A percentile compares a stretch with the other conserved stretches of the same genome.
Conservation (phyloP, 2,113 vertebrate genomes). For the Lycaon pictus region DNA sequence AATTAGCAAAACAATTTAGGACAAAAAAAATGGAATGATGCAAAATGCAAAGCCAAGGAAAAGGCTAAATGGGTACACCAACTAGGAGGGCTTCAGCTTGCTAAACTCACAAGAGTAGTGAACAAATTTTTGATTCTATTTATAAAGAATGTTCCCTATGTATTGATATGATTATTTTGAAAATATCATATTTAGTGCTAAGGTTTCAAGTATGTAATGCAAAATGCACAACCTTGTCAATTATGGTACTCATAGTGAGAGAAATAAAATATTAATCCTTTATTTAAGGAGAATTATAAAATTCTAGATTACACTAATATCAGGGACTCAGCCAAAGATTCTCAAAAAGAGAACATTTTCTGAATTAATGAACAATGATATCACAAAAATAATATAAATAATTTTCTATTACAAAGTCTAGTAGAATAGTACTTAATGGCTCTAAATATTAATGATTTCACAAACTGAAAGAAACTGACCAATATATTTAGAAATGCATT, state of each 20-base stretch:
- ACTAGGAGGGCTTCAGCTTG: background rate
- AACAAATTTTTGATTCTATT: conserved; percentile 24
- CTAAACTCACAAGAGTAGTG: background rate
- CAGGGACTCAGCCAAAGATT: background rate
- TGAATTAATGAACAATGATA: conserved; percentile 12
- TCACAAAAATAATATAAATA: conserved; percentile 31
- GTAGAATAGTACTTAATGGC: background rate
- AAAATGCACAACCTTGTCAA: conserved; percentile 10
- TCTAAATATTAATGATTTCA: conserved; percentile 1
- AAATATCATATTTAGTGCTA: background rate
- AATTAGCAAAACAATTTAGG: background rate
- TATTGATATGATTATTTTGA: conserved; percentile 8
- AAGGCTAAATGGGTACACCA: background rate
- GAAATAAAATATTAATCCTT: background rate
- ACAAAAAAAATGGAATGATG: background rate
- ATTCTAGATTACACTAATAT: background rate
- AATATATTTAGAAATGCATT: conserved; percentile 22
- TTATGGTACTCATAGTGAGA: conserved; percentile 4
- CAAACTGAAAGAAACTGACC: conserved; percentile 47
- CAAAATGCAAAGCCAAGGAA: background rate
- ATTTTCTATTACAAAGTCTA: conserved; percentile 42
- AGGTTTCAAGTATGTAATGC: background rate
- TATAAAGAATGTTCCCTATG: background rate
- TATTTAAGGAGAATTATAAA: conserved; percentile 44
- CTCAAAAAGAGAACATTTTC: background rate